Conservation (phyloP, 2,797 vertebrate genomes). For the Apogon talboti region DNA sequence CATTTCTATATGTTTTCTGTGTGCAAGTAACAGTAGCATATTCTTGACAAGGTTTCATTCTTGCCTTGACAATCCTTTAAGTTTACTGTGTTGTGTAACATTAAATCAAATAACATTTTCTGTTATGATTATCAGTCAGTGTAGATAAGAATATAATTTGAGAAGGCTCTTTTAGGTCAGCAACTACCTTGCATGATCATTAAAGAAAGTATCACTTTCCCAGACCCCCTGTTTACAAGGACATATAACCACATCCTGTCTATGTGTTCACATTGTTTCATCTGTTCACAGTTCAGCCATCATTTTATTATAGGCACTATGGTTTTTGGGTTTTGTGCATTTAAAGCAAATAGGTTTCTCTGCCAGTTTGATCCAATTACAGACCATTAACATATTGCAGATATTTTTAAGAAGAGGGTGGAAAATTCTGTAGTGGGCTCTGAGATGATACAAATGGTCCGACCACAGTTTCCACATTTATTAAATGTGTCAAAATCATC, state of each 20-base stretch:
- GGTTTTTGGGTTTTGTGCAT: not conserved
- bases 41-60: too few relatives aligned
- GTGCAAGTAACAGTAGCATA: too few relatives aligned
- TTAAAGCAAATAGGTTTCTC: not conserved
- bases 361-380: not conserved
- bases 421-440: not conserved
- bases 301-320: too few relatives aligned
- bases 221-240: not conserved
- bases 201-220: too few relatives aligned
- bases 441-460: not conserved
- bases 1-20: too few relatives aligned
- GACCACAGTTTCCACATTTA: conserved; percentile 39
- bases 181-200: too few relatives aligned
- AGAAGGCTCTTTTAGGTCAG: not conserved
- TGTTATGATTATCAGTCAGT: too few relatives aligned
- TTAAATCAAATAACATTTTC: too few relatives aligned
- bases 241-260: conserved; percentile 35
- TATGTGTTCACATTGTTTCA: not conserved
- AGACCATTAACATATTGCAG: not conserved
- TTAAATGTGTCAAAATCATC: not conserved
- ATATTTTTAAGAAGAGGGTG: not conserved
- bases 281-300: too few relatives aligned
- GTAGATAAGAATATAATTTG: too few relatives aligned
- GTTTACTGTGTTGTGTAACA: too few relatives aligned
- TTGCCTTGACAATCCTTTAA: too few relatives aligned